Conservation (phyloP, 2,888 invertebrate species). For the Phortica magna region DNA sequence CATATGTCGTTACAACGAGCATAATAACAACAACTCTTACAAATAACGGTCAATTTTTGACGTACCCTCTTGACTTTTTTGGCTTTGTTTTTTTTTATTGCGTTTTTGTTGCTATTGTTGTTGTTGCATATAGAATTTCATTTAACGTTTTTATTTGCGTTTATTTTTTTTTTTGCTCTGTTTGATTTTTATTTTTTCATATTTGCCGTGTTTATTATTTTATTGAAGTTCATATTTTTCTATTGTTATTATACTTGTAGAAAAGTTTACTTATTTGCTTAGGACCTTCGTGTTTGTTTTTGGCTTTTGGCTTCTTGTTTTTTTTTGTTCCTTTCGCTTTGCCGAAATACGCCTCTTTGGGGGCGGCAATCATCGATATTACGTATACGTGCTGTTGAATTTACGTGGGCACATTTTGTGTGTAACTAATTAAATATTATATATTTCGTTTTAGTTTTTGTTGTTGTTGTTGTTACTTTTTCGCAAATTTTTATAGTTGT, state of each 20-base stretch:
- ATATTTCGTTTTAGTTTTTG: not conserved
- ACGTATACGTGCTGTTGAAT: constrained; percentile 10
- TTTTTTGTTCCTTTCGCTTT: not conserved
- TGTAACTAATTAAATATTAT: not conserved
- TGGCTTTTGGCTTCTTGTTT: not conserved
- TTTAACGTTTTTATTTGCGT: not conserved
- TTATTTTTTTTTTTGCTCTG: not conserved
- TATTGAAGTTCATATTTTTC: constrained; percentile 1
- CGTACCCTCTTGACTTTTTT: not conserved
- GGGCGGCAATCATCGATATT: constrained; percentile 1
- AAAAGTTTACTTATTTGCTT: not conserved
- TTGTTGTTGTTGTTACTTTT: not conserved
- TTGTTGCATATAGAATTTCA: not conserved
- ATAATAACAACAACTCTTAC: not conserved
- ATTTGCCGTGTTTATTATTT: constrained; percentile 5
- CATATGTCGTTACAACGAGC: not conserved
- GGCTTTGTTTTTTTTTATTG: not conserved
- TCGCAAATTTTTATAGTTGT: not conserved
- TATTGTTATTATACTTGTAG: constrained; percentile 3
- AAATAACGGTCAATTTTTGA: constrained; percentile 26
- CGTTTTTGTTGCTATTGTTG: constrained; percentile 2
- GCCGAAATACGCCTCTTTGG: not conserved
- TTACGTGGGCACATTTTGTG: not conserved
- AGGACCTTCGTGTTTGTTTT: no score
- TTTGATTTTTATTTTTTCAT: not conserved